A percentile compares a stretch with the other conserved stretches of the same genome.
Conservation (phyloP, 1,140 invertebrate species). For the Protaetia brevitarsis region DNA sequence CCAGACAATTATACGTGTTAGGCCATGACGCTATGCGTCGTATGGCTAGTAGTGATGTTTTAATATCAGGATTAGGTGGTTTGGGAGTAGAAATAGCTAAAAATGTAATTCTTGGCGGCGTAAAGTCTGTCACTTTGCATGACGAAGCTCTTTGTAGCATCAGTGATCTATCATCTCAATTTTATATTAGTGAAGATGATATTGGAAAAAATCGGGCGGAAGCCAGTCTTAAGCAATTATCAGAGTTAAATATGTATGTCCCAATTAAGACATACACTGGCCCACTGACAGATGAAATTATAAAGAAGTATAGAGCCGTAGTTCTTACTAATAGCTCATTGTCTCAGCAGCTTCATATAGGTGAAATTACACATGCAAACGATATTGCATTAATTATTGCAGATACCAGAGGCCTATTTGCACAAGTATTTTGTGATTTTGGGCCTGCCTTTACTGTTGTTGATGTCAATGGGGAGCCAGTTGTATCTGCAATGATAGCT, state of each 20-base stretch:
- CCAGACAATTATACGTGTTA: conserved; percentile 93
- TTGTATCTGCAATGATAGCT: conserved; percentile 84
- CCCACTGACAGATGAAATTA: conserved; percentile 71
- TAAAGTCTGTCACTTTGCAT: conserved; percentile 96
- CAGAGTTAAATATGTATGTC: conserved; percentile 94
- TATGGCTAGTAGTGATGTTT: conserved; percentile 91
- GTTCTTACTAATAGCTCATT: conserved; percentile 79
- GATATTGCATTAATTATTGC: conserved; percentile 87
- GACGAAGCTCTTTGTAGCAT: conserved; percentile 67
- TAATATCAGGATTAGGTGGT: conserved; percentile 94
- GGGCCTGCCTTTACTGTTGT: conserved; percentile 81
- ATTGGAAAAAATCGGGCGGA: conserved; percentile 87
- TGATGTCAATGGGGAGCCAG: conserved; percentile 87
- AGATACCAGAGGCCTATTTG: conserved; percentile 88
- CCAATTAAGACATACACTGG: conserved; percentile 73
- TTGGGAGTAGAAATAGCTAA: conserved; percentile 98
- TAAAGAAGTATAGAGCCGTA: conserved; percentile 84
- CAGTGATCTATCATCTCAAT: conserved; percentile 77
- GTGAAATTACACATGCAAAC: conserved; percentile 76
- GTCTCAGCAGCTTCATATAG: conserved; percentile 76
- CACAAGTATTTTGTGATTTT: conserved; percentile 96
- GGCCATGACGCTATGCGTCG: conserved; percentile 97
- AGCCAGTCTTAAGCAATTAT: conserved; percentile 72
- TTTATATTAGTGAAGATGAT: conserved; percentile 82
- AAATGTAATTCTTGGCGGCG: conserved; percentile 96